Percentiles rank a stretch among this genome's conserved stretches.
These are phyloP conservation scores for Melanocharis versteri DNA, from an alignment of 2,113 vertebrate species.

Conservation along the genomic window DNA sequence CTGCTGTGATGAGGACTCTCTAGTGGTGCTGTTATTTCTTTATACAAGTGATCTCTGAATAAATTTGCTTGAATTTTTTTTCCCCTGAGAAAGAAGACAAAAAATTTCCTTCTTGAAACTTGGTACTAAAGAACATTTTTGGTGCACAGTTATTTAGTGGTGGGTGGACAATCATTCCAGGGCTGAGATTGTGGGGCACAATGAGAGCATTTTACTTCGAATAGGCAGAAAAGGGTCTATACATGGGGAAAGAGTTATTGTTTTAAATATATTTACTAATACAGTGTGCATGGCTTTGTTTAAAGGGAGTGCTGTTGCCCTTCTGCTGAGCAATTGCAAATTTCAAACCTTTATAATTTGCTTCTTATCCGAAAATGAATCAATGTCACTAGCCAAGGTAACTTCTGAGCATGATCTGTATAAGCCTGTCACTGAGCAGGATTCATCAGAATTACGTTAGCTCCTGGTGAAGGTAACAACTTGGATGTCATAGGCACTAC, in stretches of 20 bases:
- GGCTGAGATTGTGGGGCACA: neutral
- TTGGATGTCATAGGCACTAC: neutral
- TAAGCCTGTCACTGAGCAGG: neutral
- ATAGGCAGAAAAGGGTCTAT: neutral
- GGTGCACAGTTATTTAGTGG: neutral
- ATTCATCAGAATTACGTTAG: neutral
- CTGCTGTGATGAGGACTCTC: neutral
- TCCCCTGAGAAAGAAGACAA: neutral
- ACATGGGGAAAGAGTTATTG: neutral
- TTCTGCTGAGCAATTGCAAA: neutral
- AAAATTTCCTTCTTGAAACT: neutral
- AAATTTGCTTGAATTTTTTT: neutral
- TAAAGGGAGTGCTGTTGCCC: neutral
- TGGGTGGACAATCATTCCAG: neutral
- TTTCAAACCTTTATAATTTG: neutral
- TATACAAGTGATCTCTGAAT: neutral
- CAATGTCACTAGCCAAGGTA: neutral
- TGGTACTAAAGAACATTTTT: neutral
- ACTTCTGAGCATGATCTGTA: neutral
- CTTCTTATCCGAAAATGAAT: constrained; percentile 4
- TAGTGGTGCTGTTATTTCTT: neutral
- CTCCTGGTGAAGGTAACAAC: neutral
- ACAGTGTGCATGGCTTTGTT: neutral
- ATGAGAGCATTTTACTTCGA: neutral
- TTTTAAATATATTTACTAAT: neutral